These are phyloP conservation scores for Coccyzus lansbergi DNA, from an alignment of 2,797 vertebrate species.

Conservation along the genomic window DNA sequence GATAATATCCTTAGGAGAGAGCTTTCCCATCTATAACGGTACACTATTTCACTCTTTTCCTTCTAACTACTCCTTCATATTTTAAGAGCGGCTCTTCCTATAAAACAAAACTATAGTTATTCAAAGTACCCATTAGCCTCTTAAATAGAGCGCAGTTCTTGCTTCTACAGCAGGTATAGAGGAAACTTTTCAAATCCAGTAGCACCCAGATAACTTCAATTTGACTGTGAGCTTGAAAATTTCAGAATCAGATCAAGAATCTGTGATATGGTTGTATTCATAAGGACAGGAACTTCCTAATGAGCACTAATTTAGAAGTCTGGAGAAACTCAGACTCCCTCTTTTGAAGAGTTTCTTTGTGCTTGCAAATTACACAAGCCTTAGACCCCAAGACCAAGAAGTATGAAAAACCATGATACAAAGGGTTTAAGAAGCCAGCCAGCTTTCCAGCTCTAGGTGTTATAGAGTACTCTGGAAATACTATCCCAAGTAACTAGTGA, in stretches of 20 bases:
- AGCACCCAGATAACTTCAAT: not conserved
- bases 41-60: not conserved
- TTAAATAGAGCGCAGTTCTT: not conserved
- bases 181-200: not conserved
- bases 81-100: not conserved
- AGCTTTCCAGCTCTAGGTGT: not conserved
- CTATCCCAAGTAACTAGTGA: no score
- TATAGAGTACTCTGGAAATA: not conserved
- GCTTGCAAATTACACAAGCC: not conserved
- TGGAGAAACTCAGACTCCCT: not conserved
- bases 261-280: not conserved
- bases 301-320: not conserved
- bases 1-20: not conserved
- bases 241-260: not conserved
- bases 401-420: not conserved
- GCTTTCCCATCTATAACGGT: not conserved
- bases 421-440: not conserved
- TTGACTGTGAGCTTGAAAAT: not conserved
- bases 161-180: not conserved
- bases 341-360: not conserved
- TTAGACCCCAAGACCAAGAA: accelerated
- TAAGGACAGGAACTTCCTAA: not conserved
- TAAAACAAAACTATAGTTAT: not conserved
- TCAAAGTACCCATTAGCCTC: not conserved
- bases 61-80: not conserved